Percentiles rank a stretch among this genome's conserved stretches.
These are phyloP conservation scores for Sericinus montela DNA, from an alignment of 2,888 invertebrate species.

Conservation along the genomic window DNA sequence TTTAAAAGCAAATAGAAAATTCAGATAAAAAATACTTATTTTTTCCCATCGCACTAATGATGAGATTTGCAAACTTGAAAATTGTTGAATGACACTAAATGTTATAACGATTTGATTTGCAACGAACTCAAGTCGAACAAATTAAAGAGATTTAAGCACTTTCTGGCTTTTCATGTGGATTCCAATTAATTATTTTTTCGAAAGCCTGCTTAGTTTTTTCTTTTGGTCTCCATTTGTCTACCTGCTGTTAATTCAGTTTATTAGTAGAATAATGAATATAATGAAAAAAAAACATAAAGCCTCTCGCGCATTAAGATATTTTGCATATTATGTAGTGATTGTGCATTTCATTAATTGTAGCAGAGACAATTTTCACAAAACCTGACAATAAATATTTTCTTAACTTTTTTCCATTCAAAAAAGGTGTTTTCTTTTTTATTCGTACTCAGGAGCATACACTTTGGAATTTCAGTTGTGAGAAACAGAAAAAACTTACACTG, in stretches of 20 bases:
- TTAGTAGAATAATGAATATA: too few relatives aligned
- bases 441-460: too few relatives aligned
- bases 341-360: too few relatives aligned
- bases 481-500: too few relatives aligned
- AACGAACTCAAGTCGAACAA: not conserved
- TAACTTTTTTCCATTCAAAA: too few relatives aligned
- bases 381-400: too few relatives aligned
- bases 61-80: conserved; percentile 13
- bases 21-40: conserved; percentile 8
- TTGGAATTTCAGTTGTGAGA: too few relatives aligned
- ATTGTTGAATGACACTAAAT: conserved; percentile 5
- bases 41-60: conserved; percentile 18
- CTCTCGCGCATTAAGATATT: too few relatives aligned
- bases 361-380: too few relatives aligned
- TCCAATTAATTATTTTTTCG: conserved; percentile 12
- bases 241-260: not conserved
- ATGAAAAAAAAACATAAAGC: too few relatives aligned
- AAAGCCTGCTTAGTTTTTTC: not conserved
- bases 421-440: too few relatives aligned
- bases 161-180: not conserved
- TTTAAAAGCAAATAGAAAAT: not conserved
- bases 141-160: not conserved
- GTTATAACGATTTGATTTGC: conserved; percentile 11
- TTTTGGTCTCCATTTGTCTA: not conserved
- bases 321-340: too few relatives aligned